Base-by-base conservation (phyloP, 2,888 invertebrate genomes). In the Dasysyrphus albostriatus region DNA sequence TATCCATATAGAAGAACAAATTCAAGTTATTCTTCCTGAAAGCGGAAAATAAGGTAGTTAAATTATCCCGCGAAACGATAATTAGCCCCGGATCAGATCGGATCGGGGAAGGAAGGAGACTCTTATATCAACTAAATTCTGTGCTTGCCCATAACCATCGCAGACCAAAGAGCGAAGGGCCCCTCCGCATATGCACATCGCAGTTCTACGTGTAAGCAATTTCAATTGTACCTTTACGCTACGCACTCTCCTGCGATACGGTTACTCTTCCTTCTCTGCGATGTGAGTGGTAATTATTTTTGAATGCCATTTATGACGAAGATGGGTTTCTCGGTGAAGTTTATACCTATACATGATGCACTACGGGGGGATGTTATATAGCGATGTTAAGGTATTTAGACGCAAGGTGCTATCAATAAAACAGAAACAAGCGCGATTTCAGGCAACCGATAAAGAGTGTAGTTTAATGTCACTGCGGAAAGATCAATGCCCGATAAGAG, bases 41-140 rank as follows among this genome's bases (percentile, higher is more conserved):
- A 87, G 87, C 87, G 87, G 87, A 87, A 87, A 87, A 87, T 75
- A 74, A 78, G 82, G 87, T 83, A 79, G 79, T 87, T 83, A 87
- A 87, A 87, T 87, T 87, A 79, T 82, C 87, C 79, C 69, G 72
- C 72, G 79, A 83, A 70, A 79, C 77, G 75, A 78, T 87, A 87
- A 87, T 87, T 87, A 87, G 87, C 72, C 67, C 39, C 24, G 24
- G 75, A 87, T 75, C 78, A n/a, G 72, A 51, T 29, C 24, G 24
- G 75, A 87, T 75, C 78, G 24, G 72, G 58, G 44, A 82, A 24
- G n/a, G 59, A 72, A 72, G 24, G 24, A 24, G 24, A 24, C 2
- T 2, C 24, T 47, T 49, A 47, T 65, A 39, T 49, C 34, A 47
- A 56, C 69, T 49, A n/a, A 47, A 65, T 58, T 65, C 61, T 72